Conservation (phyloP, 2,113 vertebrate genomes). For the Platysteira castanea region DNA sequence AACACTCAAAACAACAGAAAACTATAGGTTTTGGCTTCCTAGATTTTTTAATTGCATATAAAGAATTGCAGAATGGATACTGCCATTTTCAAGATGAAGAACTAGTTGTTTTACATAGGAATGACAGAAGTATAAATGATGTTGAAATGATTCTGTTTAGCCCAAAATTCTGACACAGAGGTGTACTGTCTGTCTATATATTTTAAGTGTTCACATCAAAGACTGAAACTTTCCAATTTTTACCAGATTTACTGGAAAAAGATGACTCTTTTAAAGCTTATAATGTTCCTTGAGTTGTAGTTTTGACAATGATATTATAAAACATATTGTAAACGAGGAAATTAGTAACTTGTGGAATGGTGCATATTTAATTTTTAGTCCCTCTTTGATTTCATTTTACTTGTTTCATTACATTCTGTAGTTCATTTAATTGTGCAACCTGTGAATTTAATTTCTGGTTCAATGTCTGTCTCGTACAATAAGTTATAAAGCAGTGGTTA, state of each 20-base stretch:
- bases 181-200: neutral
- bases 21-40: neutral
- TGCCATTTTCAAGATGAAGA: neutral
- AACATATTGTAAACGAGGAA: neutral
- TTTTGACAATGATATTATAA: neutral
- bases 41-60: neutral
- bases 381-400: neutral
- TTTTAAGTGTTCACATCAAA: neutral
- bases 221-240: neutral
- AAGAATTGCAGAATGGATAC: neutral
- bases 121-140: neutral
- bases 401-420: neutral
- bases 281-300: neutral
- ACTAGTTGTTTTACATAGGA: accelerated
- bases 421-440: neutral
- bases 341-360: neutral
- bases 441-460: neutral
- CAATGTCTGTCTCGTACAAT: neutral
- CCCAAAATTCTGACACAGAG: neutral
- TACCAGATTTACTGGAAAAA: neutral
- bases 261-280: neutral
- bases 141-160: neutral
- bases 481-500: neutral
- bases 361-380: neutral
- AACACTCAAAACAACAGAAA: neutral